phyloP scores from a whole-genome alignment of 2,888 invertebrate species.

The Pristionchus entomophagus region DNA sequence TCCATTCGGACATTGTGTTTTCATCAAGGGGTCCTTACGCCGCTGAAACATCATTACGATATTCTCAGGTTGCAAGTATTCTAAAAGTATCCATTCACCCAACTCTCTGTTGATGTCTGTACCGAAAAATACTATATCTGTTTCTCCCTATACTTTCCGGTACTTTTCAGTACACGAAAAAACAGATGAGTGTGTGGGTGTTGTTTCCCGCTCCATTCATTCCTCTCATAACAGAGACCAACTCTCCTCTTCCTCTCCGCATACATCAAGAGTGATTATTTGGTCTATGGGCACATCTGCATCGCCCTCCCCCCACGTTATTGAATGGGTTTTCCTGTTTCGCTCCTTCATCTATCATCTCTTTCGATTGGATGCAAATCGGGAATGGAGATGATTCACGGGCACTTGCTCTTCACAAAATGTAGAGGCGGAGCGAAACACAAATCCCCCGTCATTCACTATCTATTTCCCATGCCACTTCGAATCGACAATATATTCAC shows the following conservation, averaged over 20 bases:
- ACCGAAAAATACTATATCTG: too few relatives aligned
- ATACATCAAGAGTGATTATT: too few relatives aligned
- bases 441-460: neutral
- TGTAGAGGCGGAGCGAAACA: too few relatives aligned
- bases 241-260: neutral
- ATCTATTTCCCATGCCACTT: neutral
- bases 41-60: too few relatives aligned
- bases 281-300: neutral
- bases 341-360: neutral
- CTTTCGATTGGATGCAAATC: neutral
- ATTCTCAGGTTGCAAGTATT: too few relatives aligned
- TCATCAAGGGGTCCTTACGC: too few relatives aligned
- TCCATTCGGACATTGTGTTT: too few relatives aligned
- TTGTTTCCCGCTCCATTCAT: too few relatives aligned
- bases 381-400: neutral
- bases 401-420: neutral
- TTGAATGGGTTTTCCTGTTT: neutral
- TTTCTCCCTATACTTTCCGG: neutral
- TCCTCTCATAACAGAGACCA: conserved; percentile 31
- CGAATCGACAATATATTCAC: too few relatives aligned
- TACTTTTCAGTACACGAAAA: too few relatives aligned
- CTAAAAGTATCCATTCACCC: too few relatives aligned
- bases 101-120: too few relatives aligned
- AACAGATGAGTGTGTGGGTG: neutral
- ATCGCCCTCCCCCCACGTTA: neutral